Conservation (phyloP, 64 coral and sea anemone genomes). For the Anthopleura sola region DNA sequence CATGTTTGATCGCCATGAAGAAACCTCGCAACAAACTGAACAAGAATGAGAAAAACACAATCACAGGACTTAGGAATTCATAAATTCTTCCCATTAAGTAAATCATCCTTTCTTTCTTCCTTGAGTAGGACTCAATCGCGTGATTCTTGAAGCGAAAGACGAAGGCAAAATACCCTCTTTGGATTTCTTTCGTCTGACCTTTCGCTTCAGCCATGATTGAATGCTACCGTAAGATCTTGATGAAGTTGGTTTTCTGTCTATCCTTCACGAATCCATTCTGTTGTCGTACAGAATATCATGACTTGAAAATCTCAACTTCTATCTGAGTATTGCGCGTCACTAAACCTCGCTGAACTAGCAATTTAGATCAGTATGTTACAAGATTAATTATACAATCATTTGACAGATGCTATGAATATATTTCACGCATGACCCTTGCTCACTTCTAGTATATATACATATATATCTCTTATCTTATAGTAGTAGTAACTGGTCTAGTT, state of each 20-base stretch:
- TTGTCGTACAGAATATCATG: neutral
- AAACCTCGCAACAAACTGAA: neutral
- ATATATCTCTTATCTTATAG: neutral
- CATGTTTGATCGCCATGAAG: neutral
- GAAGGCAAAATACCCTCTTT: neutral
- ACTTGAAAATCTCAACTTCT: neutral
- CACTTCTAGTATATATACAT: neutral
- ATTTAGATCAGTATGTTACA: neutral
- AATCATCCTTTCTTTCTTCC: neutral
- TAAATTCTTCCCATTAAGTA: neutral
- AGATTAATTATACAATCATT: neutral
- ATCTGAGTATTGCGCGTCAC: neutral
- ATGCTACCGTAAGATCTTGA: neutral
- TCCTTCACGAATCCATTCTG: neutral
- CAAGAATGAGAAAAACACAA: neutral
- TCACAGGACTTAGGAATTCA: neutral
- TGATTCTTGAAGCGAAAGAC: neutral
- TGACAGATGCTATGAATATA: neutral
- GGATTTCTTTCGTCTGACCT: neutral
- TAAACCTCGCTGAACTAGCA: neutral
- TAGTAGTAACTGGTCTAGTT: neutral
- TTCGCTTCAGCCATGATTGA: neutral
- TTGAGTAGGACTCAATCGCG: neutral
- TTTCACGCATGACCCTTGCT: slow-evolving; percentile 11
- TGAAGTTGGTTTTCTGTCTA: neutral